Evolutionary conservation across 2,113 vertebrate genomes (phyloP), one percentile per base, ranked within the genome.

Genomic region (Cheirogaleus medius): DNA sequence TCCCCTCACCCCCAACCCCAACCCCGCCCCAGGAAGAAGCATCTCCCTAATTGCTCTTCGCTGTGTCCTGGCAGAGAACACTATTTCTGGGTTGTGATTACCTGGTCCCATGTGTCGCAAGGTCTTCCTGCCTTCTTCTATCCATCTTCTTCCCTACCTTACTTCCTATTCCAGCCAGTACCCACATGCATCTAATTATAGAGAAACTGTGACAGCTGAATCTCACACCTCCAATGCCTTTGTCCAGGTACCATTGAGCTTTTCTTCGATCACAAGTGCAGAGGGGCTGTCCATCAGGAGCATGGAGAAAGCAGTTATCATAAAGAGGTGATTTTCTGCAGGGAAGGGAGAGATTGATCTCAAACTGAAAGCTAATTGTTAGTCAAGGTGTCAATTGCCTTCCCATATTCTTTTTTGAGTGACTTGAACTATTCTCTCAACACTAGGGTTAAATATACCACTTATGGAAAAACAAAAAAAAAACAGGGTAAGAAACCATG

Each of bases 261-360:
- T 99, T 99, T 98, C 99, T 99, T 98, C 99, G 99, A 98, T 99
- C 99, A 94, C 99, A 99, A 37, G 99, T 99, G 91, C 99, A 99
- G 58, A 99, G 99, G 1, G 99, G 99, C 94, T 99, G 99, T 58
- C 99, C 99, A 34, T 99, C 99, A 12, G 99, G 99, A 1, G 99
- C 99, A 14, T 99, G 99, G 56, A 99, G 99, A 97, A 99, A 99
- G 98, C 99, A 99, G 99, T 99, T 99, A 97, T 99, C 99, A 83
- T 99, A 99, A 32, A 99, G 99, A 0, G 99, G 99, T 66, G 99
- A 99, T 98, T 99, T 99, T 98, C 99, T 99, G 96, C 17, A 94
- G 95, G 83, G 94, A 74, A 95, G 56, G 60, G 10, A 94, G 42
- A 96, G 4, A 91, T 15, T 87, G 90, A 74, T 66, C 60, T 78